These are phyloP conservation scores for Augiades crinisus DNA, from an alignment of 2,888 invertebrate genomes.

Conservation along the genomic window DNA sequence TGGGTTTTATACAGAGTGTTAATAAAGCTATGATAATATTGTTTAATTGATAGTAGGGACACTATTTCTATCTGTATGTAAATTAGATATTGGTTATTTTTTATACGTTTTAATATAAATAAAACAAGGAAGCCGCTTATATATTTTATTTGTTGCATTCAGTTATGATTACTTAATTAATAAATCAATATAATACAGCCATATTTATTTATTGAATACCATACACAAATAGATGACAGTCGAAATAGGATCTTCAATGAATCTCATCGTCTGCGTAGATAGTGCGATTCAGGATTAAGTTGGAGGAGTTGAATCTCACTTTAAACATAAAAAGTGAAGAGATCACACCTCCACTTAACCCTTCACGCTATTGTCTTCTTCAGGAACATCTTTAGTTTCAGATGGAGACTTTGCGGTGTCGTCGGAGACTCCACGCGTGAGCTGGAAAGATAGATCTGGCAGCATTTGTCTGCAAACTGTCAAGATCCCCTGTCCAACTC, in stretches of 20 bases:
- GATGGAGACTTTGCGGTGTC: background rate
- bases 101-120: too few species aligned
- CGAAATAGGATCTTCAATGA: background rate
- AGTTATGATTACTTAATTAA: too few species aligned
- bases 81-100: too few species aligned
- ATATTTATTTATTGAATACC: background rate
- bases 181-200: background rate
- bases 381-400: background rate
- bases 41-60: too few species aligned
- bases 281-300: constrained; percentile 76
- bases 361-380: constrained; percentile 50
- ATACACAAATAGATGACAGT: background rate
- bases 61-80: too few species aligned
- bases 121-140: too few species aligned
- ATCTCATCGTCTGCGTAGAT: constrained; percentile 38
- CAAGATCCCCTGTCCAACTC: constrained; percentile 82
- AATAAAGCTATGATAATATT: too few species aligned
- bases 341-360: constrained; percentile 83
- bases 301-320: constrained; percentile 83
- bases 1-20: too few species aligned
- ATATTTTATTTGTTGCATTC: too few species aligned
- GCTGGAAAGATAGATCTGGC: constrained; percentile 83
- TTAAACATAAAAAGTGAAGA: constrained; percentile 81
- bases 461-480: constrained; percentile 69
- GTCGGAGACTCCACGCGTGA: constrained; percentile 68